Evolutionary conservation across 2,888 invertebrate genomes (phyloP).

Genomic region (Omphaloscelis lunosa): DNA sequence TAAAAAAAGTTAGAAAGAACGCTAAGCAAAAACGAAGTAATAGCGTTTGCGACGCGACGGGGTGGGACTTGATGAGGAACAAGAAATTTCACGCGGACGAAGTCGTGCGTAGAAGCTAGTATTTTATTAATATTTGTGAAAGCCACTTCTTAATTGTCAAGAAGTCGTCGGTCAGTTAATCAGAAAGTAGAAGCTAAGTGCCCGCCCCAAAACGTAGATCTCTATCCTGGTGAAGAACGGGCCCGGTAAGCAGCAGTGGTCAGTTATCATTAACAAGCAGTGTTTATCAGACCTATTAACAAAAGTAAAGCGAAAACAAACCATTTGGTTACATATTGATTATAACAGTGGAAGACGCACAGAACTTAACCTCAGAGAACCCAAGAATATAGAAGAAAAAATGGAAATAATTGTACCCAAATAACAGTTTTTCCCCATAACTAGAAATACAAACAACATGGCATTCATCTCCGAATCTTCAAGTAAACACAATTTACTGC

Average conservation of each 20-base stretch:
- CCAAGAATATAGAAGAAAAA: not conserved
- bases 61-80: too few species aligned
- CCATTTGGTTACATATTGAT: not conserved
- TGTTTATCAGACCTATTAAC: not conserved
- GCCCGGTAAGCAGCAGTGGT: not conserved
- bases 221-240: not conserved
- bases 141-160: not conserved
- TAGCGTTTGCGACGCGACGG: too few species aligned
- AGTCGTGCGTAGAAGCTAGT: too few species aligned
- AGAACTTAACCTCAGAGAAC: not conserved
- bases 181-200: not conserved
- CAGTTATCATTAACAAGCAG: not conserved
- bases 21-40: too few species aligned
- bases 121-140: too few species aligned
- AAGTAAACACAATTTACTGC: slow-evolving; percentile 40
- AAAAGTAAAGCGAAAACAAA: not conserved
- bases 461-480: slow-evolving; percentile 19
- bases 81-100: too few species aligned
- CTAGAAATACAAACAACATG: slow-evolving; percentile 27
- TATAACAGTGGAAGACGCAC: not conserved
- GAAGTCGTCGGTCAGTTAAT: not conserved
- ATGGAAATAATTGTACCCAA: not conserved
- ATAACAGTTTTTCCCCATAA: not conserved
- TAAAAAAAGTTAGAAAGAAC: too few species aligned
- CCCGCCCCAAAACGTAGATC: not conserved